These are phyloP conservation scores for Pygoscelis antarcticus DNA, from an alignment of 2,113 vertebrate genomes.

Conservation along the genomic window DNA sequence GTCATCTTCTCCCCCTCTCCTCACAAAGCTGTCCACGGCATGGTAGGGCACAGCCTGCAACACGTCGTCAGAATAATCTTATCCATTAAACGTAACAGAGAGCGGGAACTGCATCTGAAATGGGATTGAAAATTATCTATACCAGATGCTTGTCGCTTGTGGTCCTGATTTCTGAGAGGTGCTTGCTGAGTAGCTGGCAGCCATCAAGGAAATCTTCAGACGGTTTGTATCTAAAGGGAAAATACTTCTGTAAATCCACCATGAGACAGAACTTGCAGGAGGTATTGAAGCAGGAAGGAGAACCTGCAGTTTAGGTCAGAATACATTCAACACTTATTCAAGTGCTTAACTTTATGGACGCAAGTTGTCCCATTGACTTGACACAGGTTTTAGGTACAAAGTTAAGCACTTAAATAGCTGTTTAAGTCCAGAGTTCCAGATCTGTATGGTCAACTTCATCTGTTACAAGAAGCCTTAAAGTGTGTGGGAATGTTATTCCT, in stretches of 20 bases:
- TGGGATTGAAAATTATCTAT: constrained; percentile 20
- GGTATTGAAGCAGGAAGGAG: background rate
- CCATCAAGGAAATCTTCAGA: constrained; percentile 85
- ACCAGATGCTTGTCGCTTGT: constrained; percentile 86
- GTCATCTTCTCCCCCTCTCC: background rate
- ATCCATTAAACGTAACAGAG: background rate
- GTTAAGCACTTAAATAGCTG: background rate
- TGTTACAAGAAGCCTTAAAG: background rate
- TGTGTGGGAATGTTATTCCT: background rate
- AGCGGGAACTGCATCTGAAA: background rate
- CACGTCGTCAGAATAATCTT: rapidly evolving
- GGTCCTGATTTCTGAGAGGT: constrained; percentile 82
- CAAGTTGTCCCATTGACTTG: background rate
- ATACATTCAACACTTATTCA: background rate
- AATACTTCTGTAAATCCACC: background rate
- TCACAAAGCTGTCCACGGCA: background rate
- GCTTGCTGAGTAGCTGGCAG: constrained; percentile 85
- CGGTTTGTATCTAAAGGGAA: constrained; percentile 80
- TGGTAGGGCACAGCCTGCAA: background rate
- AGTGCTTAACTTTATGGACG: background rate
- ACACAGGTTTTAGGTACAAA: background rate
- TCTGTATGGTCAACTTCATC: background rate
- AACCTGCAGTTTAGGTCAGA: background rate
- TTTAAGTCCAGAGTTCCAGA: background rate
- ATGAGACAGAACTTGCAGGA: background rate